phyloP scores from a whole-genome alignment of 1,140 invertebrate species.

The Ceratosolen fusciceps region DNA sequence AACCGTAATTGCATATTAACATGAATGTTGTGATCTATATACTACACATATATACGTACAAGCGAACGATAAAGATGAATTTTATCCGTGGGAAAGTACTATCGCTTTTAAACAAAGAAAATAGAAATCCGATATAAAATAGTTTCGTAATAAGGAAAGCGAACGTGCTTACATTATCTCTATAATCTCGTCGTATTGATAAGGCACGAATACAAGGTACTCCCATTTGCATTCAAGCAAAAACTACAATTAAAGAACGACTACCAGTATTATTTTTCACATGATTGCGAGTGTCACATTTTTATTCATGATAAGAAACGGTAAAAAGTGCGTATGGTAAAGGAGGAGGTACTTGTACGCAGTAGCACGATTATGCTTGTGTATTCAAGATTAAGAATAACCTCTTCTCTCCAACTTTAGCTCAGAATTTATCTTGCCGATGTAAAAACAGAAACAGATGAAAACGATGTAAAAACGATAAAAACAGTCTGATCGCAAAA shows the following conservation, averaged over 20 bases:
- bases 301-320: conserved; percentile 8
- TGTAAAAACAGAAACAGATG: conserved; percentile 61
- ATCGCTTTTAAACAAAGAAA: not conserved
- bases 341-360: conserved; percentile 49
- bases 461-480: conserved; percentile 58
- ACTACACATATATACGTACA: not conserved
- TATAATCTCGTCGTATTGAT: conserved; percentile 32
- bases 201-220: not conserved
- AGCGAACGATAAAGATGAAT: conserved; percentile 34
- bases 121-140: not conserved
- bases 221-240: not conserved
- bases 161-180: not conserved
- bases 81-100: conserved; percentile 38
- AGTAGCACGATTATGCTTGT: conserved; percentile 57
- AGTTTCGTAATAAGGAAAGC: not conserved
- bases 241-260: not conserved
- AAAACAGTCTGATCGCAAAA: conserved; percentile 51
- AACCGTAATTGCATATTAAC: conserved; percentile 20
- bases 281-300: conserved; percentile 9
- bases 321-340: conserved; percentile 39
- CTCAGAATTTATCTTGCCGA: not conserved
- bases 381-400: not conserved
- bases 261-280: not conserved
- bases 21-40: not conserved
- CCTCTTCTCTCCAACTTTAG: conserved; percentile 10